Percentiles rank a stretch among this genome's conserved stretches.
These are phyloP conservation scores for Catagonus wagneri DNA, from an alignment of 2,113 vertebrate genomes.

Conservation along the genomic window DNA sequence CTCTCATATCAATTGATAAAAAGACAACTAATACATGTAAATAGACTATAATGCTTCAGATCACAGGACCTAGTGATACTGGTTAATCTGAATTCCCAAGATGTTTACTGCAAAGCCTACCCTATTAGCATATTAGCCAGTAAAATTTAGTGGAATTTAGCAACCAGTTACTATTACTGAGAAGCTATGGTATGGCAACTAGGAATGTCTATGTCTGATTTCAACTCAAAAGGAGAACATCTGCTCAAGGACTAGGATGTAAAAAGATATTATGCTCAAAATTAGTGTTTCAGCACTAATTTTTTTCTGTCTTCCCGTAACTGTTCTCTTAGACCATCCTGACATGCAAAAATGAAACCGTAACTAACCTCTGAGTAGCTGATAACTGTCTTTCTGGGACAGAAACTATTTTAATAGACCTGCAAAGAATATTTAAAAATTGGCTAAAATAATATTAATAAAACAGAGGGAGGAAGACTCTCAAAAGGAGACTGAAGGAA, in stretches of 20 bases:
- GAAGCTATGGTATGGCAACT: background rate
- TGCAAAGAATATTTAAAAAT: background rate
- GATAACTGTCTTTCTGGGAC: background rate
- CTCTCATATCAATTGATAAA: conserved; percentile 36
- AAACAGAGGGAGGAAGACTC: background rate
- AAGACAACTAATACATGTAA: conserved; percentile 60
- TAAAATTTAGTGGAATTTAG: background rate
- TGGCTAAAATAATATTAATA: conserved; percentile 2
- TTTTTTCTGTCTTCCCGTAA: conserved; percentile 37
- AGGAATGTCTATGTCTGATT: conserved; percentile 30
- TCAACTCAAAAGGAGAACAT: conserved; percentile 62
- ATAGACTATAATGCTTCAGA: conserved; percentile 12
- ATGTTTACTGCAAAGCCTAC: background rate
- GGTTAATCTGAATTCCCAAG: conserved; percentile 20
- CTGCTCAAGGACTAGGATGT: background rate
- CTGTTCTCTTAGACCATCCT: conserved; percentile 34
- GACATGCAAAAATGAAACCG: conserved; percentile 38
- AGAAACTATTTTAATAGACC: background rate
- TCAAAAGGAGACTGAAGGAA: conserved; percentile 1
- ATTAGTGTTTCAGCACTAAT: background rate
- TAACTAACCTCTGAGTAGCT: background rate
- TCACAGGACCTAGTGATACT: conserved; percentile 1
- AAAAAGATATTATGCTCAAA: conserved; percentile 54
- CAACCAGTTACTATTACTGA: conserved; percentile 27
- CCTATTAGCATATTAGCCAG: background rate